Evolutionary conservation across 2,888 invertebrate species (phyloP).

Genomic region (Cantharis rustica): DNA sequence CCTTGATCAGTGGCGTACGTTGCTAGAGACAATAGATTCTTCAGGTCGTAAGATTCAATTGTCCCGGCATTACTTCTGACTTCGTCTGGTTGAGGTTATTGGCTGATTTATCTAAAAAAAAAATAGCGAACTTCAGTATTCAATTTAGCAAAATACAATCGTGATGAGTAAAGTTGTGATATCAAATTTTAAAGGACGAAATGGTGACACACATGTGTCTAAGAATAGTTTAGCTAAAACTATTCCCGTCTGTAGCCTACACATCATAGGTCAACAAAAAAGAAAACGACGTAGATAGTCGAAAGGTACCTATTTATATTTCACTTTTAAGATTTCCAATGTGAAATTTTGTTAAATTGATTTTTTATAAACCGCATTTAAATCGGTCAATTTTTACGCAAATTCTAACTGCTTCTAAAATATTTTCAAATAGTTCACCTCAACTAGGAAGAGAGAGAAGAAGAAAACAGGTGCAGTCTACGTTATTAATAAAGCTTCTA

Average conservation of each 20-base stretch:
- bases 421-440: background rate
- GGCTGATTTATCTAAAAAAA: conserved; percentile 29
- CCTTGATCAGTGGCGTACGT: conserved; percentile 44
- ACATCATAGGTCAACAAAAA: conserved; percentile 43
- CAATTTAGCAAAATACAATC: conserved; percentile 6
- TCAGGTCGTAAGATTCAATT: conserved; percentile 48
- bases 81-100: conserved; percentile 30
- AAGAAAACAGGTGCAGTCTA: conserved; percentile 25
- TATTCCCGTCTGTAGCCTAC: conserved; percentile 38
- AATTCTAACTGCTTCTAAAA: background rate
- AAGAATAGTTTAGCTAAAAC: conserved; percentile 45
- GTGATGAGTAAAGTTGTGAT: conserved; percentile 18
- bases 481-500: conserved; percentile 25
- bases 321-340: background rate
- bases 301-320: conserved; percentile 2
- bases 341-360: background rate
- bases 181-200: conserved; percentile 32
- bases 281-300: conserved; percentile 35
- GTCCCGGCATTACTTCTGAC: conserved; percentile 38
- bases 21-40: conserved; percentile 44
- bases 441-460: background rate
- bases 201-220: conserved; percentile 39
- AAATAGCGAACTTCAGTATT: background rate
- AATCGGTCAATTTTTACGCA: background rate
- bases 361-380: background rate